Evolutionary conservation across 2,888 invertebrate genomes (phyloP).

Genomic region (Cryptocheilus praepositus): DNA sequence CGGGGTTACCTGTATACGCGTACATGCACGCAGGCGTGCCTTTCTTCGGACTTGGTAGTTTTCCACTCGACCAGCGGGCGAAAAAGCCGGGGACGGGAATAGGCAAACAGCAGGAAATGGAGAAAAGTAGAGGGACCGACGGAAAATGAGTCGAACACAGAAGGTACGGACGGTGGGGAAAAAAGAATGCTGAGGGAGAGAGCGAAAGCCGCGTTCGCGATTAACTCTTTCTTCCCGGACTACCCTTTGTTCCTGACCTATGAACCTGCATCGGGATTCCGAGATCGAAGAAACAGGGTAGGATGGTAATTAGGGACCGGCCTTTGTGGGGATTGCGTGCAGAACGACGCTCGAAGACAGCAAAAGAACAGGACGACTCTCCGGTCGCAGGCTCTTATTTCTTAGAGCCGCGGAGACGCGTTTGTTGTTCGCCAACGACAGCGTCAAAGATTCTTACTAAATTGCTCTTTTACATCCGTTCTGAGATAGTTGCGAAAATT

Average conservation of each 20-base stretch:
- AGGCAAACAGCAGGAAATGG: neutral
- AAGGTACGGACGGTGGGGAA: neutral
- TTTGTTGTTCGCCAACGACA: too few species aligned
- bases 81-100: too few species aligned
- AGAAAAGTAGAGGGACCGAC: neutral
- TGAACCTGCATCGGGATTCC: conserved; percentile 18
- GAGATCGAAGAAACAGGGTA: conserved; percentile 32
- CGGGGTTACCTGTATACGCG: neutral
- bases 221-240: conserved; percentile 41
- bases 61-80: neutral
- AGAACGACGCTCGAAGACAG: conserved; percentile 15
- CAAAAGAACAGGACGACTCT: conserved; percentile 10
- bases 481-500: too few species aligned
- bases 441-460: too few species aligned
- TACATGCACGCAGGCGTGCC: conserved; percentile 11
- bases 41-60: neutral
- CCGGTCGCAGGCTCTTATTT: neutral
- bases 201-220: conserved; percentile 25
- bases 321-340: conserved; percentile 17
- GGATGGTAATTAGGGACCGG: conserved; percentile 36
- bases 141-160: conserved; percentile 1
- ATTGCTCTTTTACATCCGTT: too few species aligned
- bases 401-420: too few species aligned
- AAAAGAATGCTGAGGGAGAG: neutral
- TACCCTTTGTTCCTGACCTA: conserved; percentile 38